Evolutionary conservation across 64 coral and sea anemone genomes (phyloP).

Genomic region (Porites lutea): DNA sequence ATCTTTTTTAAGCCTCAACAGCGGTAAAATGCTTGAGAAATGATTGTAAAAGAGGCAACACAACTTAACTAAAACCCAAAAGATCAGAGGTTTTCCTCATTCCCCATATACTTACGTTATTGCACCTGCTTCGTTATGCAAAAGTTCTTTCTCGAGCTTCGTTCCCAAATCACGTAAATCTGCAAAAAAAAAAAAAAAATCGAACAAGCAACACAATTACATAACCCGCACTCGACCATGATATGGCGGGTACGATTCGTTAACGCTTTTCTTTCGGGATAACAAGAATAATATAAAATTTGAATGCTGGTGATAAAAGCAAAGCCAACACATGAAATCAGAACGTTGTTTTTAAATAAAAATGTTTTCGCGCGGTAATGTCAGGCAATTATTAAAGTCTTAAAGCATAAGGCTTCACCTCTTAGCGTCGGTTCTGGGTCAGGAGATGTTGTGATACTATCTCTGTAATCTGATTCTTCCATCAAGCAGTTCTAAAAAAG

Average conservation of each 20-base stretch:
- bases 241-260: too few species aligned
- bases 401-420: slow-evolving; percentile 4
- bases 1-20: too few species aligned
- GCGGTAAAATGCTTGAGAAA: too few species aligned
- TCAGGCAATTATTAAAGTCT: background rate
- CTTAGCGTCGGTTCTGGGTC: slow-evolving; percentile 75
- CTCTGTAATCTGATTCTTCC: slow-evolving; percentile 89
- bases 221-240: too few species aligned
- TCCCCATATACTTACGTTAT: background rate
- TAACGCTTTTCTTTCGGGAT: too few species aligned
- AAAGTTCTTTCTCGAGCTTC: slow-evolving; percentile 88
- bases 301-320: too few species aligned
- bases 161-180: slow-evolving; percentile 91
- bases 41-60: too few species aligned
- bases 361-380: background rate
- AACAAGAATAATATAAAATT: too few species aligned
- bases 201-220: background rate
- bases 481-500: slow-evolving; percentile 74
- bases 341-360: background rate
- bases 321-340: background rate
- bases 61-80: too few species aligned
- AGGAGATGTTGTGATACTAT: slow-evolving; percentile 41
- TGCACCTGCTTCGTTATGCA: slow-evolving; percentile 21
- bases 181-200: slow-evolving; percentile 25
- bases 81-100: too few species aligned